Percentiles rank a stretch among this genome's conserved stretches.
Conservation (phyloP, 2,888 invertebrate genomes). For the Drosophila robusta region DNA sequence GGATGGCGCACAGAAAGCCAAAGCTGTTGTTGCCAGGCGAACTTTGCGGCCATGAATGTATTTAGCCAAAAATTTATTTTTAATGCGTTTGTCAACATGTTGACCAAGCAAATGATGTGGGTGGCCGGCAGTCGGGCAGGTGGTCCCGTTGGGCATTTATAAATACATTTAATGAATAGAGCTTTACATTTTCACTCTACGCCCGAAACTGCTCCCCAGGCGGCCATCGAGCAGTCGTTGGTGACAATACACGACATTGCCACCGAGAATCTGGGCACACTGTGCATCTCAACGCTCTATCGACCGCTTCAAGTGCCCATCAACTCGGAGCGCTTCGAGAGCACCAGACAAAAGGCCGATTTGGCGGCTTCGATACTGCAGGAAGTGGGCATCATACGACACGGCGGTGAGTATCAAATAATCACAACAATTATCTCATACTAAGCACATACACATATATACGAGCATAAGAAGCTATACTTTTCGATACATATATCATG, state of each 20-base stretch:
- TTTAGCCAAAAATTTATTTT: conserved; percentile 65
- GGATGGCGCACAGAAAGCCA: neutral
- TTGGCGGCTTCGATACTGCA: conserved; percentile 91
- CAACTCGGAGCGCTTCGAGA: conserved; percentile 90
- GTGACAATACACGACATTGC: conserved; percentile 91
- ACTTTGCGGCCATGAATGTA: conserved; percentile 44
- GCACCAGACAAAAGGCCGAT: conserved; percentile 91
- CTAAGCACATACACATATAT: conserved; percentile 1
- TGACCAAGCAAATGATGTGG: conserved; percentile 57
- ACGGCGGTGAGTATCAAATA: conserved; percentile 86
- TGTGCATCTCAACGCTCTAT: conserved; percentile 90
- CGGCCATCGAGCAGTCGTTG: conserved; percentile 88
- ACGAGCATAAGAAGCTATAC: neutral
- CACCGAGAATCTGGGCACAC: conserved; percentile 89
- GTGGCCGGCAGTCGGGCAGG: conserved; percentile 22
- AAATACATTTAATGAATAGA: conserved; percentile 40
- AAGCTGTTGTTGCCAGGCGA: conserved; percentile 3
- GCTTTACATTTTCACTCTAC: conserved; percentile 1
- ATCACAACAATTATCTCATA: neutral
- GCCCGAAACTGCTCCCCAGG: conserved; percentile 21
- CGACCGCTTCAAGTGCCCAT: conserved; percentile 89
- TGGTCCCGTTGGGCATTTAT: conserved; percentile 17
- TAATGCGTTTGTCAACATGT: conserved; percentile 68
- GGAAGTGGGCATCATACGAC: conserved; percentile 89
- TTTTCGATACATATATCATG: conserved; percentile 3